Evolutionary conservation across 1,140 invertebrate species (phyloP).

Genomic region (Trachymyrmex septentrionalis): DNA sequence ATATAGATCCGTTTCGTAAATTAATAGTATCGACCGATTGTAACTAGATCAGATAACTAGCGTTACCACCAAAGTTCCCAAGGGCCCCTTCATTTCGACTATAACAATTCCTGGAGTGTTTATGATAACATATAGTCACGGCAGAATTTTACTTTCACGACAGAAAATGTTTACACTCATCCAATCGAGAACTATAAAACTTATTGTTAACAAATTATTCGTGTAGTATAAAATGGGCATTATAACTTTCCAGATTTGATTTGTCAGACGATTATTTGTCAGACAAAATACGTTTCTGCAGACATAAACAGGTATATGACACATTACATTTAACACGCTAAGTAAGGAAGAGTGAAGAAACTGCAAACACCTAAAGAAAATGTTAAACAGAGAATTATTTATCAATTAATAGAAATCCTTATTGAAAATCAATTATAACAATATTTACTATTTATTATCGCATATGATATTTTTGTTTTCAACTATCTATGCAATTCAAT

Average conservation of each 20-base stretch:
- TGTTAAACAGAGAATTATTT: no score
- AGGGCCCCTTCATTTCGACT: neutral
- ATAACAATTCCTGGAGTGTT: neutral
- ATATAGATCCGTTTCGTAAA: conserved; percentile 4
- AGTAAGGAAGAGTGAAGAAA: no score
- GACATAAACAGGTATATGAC: neutral
- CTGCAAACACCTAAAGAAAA: no score
- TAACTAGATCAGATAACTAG: conserved; percentile 30
- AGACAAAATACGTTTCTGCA: neutral
- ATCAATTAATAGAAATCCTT: no score
- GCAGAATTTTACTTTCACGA: conserved; percentile 23
- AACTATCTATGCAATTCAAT: neutral
- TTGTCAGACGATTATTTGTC: neutral
- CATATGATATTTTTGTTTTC: neutral
- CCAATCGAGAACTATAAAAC: neutral
- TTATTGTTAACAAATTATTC: conserved; percentile 2
- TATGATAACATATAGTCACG: neutral
- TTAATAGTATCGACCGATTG: conserved; percentile 46
- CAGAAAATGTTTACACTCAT: neutral
- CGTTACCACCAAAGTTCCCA: neutral
- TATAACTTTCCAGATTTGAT: conserved; percentile 12
- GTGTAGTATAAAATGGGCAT: neutral
- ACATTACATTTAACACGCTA: neutral
- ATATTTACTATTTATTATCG: no score
- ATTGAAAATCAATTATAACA: no score